Conservation (phyloP, 2,888 invertebrate species). For the Agonopterix subpropinquella region DNA sequence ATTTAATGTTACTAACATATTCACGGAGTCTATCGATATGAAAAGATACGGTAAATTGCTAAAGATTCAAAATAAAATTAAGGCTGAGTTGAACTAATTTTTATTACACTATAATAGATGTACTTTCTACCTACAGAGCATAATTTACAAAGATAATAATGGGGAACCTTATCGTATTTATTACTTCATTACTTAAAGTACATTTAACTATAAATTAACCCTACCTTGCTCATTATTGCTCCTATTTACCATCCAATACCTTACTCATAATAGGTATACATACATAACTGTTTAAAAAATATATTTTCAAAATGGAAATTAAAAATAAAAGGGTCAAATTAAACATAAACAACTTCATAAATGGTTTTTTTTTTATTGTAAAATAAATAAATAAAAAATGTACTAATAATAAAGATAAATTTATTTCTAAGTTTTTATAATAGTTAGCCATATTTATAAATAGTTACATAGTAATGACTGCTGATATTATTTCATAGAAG, state of each 20-base stretch:
- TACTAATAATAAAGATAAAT: conserved; percentile 26
- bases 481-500: conserved; percentile 54
- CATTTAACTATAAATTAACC: conserved; percentile 1
- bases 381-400: conserved; percentile 35
- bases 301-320: neutral
- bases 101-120: neutral
- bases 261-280: neutral
- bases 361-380: conserved; percentile 37
- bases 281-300: neutral
- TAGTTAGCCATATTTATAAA: conserved; percentile 24
- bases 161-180: neutral
- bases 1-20: too few relatives aligned
- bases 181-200: conserved; percentile 9
- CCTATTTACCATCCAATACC: neutral
- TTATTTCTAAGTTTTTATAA: conserved; percentile 21
- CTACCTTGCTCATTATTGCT: neutral
- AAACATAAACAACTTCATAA: conserved; percentile 31
- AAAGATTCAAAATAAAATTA: conserved; percentile 1
- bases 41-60: too few relatives aligned
- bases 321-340: conserved; percentile 15
- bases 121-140: too few relatives aligned
- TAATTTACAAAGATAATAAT: too few relatives aligned
- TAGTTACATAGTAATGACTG: conserved; percentile 27
- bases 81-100: neutral
- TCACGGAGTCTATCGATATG: too few relatives aligned